A percentile compares a stretch with the other conserved stretches of the same genome.
Conservation (phyloP, 2,888 invertebrate species). For the Unio pictorum region DNA sequence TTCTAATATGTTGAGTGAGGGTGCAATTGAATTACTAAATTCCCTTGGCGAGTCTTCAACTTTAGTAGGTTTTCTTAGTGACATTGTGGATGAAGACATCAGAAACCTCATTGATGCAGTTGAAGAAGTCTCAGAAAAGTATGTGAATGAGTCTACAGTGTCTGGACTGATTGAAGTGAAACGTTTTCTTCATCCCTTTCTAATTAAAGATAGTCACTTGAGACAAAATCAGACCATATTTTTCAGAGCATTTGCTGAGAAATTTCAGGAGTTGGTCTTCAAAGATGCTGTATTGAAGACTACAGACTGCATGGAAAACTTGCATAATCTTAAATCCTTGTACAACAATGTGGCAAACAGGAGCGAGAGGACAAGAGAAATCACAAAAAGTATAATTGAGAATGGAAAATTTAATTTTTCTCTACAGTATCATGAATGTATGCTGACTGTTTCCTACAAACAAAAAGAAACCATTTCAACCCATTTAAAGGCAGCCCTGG, state of each 20-base stretch:
- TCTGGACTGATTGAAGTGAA: slow-evolving; percentile 42
- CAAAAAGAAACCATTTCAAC: slow-evolving; percentile 15
- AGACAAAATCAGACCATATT: background rate
- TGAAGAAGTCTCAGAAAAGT: slow-evolving; percentile 47
- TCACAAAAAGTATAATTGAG: slow-evolving; percentile 26
- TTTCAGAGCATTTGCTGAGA: slow-evolving; percentile 8
- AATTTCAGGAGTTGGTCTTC: background rate
- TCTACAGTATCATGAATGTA: slow-evolving; percentile 11
- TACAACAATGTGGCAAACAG: slow-evolving; percentile 45
- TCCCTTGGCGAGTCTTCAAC: slow-evolving; percentile 16
- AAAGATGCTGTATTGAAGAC: no score
- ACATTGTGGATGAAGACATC: slow-evolving; percentile 39
- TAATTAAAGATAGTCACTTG: background rate
- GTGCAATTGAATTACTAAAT: slow-evolving; percentile 19
- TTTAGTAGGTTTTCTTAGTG: slow-evolving; percentile 30
- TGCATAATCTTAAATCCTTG: slow-evolving; percentile 37
- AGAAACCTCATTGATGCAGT: slow-evolving; percentile 48
- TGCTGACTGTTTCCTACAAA: slow-evolving; percentile 17
- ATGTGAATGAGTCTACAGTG: slow-evolving; percentile 42
- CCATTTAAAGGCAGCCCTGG: slow-evolving; percentile 8
- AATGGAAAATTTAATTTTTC: slow-evolving; percentile 26
- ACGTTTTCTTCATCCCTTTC: slow-evolving; percentile 30
- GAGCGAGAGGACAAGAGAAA: slow-evolving; percentile 40
- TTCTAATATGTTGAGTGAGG: slow-evolving; percentile 6
- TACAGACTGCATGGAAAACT: slow-evolving; percentile 28